Evolutionary conservation across 2,888 invertebrate species (phyloP).

Genomic region (Drosophila phalerata): DNA sequence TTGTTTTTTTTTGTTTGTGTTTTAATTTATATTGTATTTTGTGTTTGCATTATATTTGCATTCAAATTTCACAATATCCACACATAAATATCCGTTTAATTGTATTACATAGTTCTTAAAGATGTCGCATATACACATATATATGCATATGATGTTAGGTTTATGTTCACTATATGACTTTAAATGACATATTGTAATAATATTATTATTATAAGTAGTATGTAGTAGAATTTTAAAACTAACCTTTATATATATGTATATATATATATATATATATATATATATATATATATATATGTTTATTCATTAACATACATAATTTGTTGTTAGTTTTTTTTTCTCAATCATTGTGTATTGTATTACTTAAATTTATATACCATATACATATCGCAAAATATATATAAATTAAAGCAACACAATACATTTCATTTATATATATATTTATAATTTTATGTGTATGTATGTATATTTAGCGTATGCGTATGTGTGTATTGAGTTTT

Average conservation of each 20-base stretch:
- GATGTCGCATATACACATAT: conserved; percentile 46
- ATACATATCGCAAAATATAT: conserved; percentile 21
- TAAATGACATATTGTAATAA: conserved; percentile 58
- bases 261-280: conserved; percentile 50
- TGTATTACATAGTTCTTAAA: conserved; percentile 60
- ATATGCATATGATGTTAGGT: conserved; percentile 50
- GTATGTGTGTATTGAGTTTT: conserved; percentile 44
- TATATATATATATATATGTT: conserved; percentile 39
- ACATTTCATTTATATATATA: conserved; percentile 9
- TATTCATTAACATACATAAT: conserved; percentile 60
- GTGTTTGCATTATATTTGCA: conserved; percentile 29
- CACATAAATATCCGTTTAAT: conserved; percentile 59
- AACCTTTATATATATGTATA: conserved; percentile 59
- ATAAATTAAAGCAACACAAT: conserved; percentile 30
- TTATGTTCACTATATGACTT: conserved; percentile 66
- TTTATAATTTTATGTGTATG: conserved; percentile 6
- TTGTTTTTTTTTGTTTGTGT: conserved; percentile 20
- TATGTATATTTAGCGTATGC: conserved; percentile 36
- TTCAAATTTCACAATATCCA: conserved; percentile 40
- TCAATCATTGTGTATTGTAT: conserved; percentile 24
- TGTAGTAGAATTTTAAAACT: conserved; percentile 70
- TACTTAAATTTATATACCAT: conserved; percentile 25
- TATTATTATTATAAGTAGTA: conserved; percentile 54
- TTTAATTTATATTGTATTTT: conserved; percentile 32
- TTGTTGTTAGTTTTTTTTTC: conserved; percentile 33